A percentile compares a stretch with the other conserved stretches of the same genome.
phyloP scores from a whole-genome alignment of 2,888 invertebrate genomes.

The Dasysyrphus albostriatus region DNA sequence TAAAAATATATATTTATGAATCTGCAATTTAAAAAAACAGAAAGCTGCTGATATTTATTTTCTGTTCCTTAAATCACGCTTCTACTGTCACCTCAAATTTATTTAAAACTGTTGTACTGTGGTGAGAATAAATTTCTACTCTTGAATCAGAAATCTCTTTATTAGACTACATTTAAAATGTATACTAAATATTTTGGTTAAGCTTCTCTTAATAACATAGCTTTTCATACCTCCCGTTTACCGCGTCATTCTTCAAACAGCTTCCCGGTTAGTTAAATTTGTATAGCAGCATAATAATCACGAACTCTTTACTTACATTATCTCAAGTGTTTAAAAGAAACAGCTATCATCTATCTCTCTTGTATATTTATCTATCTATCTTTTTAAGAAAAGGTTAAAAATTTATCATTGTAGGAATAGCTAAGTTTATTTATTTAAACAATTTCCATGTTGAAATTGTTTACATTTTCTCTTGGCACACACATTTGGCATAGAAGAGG shows the following conservation, averaged over 20 bases:
- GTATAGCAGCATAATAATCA: background rate
- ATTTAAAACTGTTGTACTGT: background rate
- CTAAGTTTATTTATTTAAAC: conserved; percentile 65
- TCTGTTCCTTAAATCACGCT: background rate
- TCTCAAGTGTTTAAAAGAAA: background rate
- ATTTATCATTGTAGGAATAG: background rate
- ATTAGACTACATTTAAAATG: background rate
- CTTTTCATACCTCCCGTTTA: background rate
- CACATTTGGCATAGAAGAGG: background rate
- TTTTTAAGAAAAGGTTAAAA: conserved; percentile 27
- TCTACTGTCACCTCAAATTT: background rate
- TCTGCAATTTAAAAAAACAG: too few species aligned
- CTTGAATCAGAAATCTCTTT: background rate
- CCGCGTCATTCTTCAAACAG: background rate
- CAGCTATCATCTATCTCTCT: conserved; percentile 15
- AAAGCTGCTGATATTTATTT: too few species aligned
- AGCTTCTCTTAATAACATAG: background rate
- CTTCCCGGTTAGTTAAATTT: background rate
- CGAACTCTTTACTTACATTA: background rate
- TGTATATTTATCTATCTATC: background rate
- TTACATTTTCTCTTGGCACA: conserved; percentile 67
- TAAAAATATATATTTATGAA: too few species aligned
- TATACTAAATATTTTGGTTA: background rate
- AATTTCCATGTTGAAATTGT: conserved; percentile 43
- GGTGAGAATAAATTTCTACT: background rate